Evolutionary conservation across 2,888 invertebrate genomes (phyloP).

Genomic region (Dermolepida albohirtum): DNA sequence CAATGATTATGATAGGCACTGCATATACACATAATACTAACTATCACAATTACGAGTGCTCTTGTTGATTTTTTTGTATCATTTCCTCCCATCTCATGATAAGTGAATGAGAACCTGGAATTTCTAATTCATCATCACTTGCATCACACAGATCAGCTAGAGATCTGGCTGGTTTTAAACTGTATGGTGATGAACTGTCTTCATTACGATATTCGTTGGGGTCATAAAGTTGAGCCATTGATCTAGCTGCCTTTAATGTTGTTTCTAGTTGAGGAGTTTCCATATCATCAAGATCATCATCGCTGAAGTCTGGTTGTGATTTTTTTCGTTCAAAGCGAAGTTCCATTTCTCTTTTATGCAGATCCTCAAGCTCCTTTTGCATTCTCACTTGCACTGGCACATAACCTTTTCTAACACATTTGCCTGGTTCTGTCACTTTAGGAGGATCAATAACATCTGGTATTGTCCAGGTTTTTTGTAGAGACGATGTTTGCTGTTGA

Average conservation of each 20-base stretch:
- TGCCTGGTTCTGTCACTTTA: conserved; percentile 66
- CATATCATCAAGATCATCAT: conserved; percentile 69
- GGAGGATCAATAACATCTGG: conserved; percentile 58
- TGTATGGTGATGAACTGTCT: conserved; percentile 49
- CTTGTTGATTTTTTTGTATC: conserved; percentile 72
- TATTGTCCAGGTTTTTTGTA: conserved; percentile 44
- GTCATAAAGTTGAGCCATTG: conserved; percentile 58
- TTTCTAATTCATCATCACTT: conserved; percentile 70
- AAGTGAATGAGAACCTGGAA: conserved; percentile 76
- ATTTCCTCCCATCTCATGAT: conserved; percentile 87
- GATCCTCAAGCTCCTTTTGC: conserved; percentile 85
- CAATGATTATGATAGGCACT: not conserved
- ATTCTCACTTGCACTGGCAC: conserved; percentile 91
- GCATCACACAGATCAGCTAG: conserved; percentile 77
- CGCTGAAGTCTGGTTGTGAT: conserved; percentile 73
- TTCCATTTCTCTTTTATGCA: conserved; percentile 72
- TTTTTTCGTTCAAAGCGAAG: conserved; percentile 75
- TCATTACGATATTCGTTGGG: conserved; percentile 67
- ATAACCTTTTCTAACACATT: conserved; percentile 79
- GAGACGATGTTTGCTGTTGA: conserved; percentile 21
- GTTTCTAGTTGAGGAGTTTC: conserved; percentile 29
- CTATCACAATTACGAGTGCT: conserved; percentile 49
- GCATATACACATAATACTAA: conserved; percentile 1
- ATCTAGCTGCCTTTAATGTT: conserved; percentile 50
- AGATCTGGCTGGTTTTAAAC: conserved; percentile 75